phyloP scores from a whole-genome alignment of 2,888 invertebrate species.

The Hydrotaea diabolus region DNA sequence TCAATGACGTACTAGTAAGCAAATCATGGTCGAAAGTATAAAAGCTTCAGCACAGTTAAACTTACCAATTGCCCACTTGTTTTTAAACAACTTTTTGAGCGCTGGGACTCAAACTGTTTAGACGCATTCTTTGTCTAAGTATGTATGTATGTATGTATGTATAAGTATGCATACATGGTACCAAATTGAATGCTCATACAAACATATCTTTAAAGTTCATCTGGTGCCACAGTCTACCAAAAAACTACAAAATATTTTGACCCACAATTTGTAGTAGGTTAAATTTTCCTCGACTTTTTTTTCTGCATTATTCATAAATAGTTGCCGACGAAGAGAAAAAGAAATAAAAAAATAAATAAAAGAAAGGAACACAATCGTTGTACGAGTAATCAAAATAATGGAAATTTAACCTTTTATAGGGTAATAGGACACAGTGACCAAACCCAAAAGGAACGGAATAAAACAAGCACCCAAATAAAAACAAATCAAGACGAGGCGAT shows the following conservation, averaged over 20 bases:
- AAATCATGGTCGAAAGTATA: no score
- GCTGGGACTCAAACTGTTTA: no score
- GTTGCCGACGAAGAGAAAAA: background rate
- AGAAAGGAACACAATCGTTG: background rate
- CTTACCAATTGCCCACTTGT: no score
- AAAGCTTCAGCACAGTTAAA: no score
- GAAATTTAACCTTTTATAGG: conserved; percentile 54
- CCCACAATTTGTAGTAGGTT: background rate
- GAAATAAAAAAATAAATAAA: background rate
- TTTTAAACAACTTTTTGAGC: no score
- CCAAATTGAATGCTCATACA: background rate
- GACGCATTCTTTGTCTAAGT: no score
- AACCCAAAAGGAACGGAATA: conserved; percentile 39
- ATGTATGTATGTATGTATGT: no score
- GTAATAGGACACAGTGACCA: conserved; percentile 54
- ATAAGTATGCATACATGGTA: background rate
- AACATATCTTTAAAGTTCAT: conserved; percentile 4
- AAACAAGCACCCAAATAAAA: background rate
- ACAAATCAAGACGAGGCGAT: conserved; percentile 13
- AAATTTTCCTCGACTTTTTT: background rate
- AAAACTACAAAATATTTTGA: background rate
- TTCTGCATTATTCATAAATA: conserved; percentile 28
- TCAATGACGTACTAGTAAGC: no score
- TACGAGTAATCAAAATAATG: conserved; percentile 34
- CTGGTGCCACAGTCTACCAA: background rate